Percentiles rank a stretch among this genome's conserved stretches.
phyloP scores from a whole-genome alignment of 92 coral and sea anemone genomes.

The Pocillopora meandrina region DNA sequence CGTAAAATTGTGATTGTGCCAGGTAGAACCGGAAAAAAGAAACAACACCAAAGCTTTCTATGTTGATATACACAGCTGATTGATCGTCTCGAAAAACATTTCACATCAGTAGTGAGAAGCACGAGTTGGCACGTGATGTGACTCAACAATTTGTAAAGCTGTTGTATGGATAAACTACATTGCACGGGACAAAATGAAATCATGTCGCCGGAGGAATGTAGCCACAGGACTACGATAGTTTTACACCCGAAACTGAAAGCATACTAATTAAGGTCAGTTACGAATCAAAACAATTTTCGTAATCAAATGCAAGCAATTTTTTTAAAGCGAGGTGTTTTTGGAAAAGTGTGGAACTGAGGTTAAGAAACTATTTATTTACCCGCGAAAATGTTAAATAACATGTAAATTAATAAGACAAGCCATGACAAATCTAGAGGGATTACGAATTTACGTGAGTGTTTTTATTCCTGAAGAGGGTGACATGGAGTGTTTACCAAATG shows the following conservation, averaged over 20 bases:
- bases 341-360: not conserved
- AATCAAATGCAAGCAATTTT: not conserved
- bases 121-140: too few relatives aligned
- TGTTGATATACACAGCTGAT: too few relatives aligned
- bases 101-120: too few relatives aligned
- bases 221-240: too few relatives aligned
- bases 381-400: not conserved
- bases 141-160: too few relatives aligned
- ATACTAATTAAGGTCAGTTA: not conserved
- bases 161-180: not conserved
- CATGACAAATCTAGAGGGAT: conserved; percentile 2
- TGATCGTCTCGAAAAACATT: too few relatives aligned
- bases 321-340: not conserved
- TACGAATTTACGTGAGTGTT: conserved; percentile 18
- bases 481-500: conserved; percentile 43
- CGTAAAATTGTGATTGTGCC: not conserved
- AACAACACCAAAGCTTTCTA: not conserved
- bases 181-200: not conserved
- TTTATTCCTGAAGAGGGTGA: conserved; percentile 2
- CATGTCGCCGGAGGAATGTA: too few relatives aligned
- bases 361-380: not conserved
- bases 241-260: not conserved
- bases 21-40: not conserved
- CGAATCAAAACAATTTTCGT: conserved; percentile 20
- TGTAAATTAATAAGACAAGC: conserved; percentile 10